phyloP scores from a whole-genome alignment of 1,140 invertebrate genomes.

The Trypoxylus dichotomus region DNA sequence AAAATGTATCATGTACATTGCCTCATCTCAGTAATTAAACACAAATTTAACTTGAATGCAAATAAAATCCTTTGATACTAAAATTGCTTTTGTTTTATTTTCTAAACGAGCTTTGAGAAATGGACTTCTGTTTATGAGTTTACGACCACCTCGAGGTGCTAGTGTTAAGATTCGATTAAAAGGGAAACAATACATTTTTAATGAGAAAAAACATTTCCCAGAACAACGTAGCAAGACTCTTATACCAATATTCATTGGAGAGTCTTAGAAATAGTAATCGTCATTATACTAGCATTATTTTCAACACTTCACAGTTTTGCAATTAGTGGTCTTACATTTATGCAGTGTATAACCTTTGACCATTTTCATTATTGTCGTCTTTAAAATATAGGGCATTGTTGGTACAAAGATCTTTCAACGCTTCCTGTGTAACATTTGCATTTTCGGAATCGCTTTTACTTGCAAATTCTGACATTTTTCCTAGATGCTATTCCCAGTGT shows the following conservation, averaged over 20 bases:
- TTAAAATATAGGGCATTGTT: slow-evolving; percentile 67
- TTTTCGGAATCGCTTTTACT: neutral
- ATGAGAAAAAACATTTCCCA: too few species aligned
- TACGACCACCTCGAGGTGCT: too few species aligned
- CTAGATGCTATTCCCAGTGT: neutral
- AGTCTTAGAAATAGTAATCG: too few species aligned
- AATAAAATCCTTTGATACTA: neutral
- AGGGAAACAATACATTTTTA: too few species aligned
- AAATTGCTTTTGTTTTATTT: neutral
- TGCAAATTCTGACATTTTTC: slow-evolving; percentile 2
- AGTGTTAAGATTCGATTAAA: too few species aligned
- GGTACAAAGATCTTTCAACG: slow-evolving; percentile 63
- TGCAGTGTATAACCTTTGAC: slow-evolving; percentile 66
- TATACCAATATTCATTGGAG: too few species aligned
- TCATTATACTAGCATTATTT: too few species aligned
- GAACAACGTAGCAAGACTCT: too few species aligned
- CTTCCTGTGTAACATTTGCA: slow-evolving; percentile 43
- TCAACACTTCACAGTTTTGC: too few species aligned
- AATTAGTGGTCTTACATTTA: too few species aligned
- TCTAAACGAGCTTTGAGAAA: too few species aligned
- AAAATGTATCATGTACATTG: neutral
- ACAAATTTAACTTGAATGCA: neutral
- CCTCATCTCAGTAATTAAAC: neutral
- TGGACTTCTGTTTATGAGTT: too few species aligned
- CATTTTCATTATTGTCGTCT: slow-evolving; percentile 64